phyloP scores from a whole-genome alignment of 2,113 vertebrate species.

The Picathartes gymnocephalus region DNA sequence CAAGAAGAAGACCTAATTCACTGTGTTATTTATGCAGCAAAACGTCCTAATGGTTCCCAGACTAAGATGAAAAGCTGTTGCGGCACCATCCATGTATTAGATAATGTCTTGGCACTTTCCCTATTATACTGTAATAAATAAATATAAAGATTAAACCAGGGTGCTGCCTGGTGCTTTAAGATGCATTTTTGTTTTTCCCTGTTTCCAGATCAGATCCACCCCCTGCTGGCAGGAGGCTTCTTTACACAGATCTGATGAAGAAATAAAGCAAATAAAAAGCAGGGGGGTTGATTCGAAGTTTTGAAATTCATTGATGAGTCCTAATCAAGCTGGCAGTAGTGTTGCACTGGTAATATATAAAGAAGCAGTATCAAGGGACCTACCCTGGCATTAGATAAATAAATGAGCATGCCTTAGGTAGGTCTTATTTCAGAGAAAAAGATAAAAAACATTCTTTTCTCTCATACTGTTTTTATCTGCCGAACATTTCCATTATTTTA shows the following conservation, averaged over 20 bases:
- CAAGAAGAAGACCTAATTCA: conserved; percentile 51
- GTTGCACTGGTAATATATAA: background rate
- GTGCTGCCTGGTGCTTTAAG: conserved; percentile 25
- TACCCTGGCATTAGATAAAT: background rate
- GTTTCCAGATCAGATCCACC: conserved; percentile 36
- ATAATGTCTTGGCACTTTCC: conserved; percentile 75
- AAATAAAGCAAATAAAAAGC: background rate
- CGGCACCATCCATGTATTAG: conserved; percentile 61
- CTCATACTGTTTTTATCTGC: background rate
- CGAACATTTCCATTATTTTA: conserved; percentile 19
- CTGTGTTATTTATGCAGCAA: conserved; percentile 73
- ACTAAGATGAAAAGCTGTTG: conserved; percentile 67
- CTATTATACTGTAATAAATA: conserved; percentile 69
- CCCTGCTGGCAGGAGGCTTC: conserved; percentile 48
- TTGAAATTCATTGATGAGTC: background rate
- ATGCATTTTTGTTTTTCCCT: background rate
- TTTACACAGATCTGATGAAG: background rate
- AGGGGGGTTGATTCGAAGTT: background rate
- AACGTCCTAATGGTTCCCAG: conserved; percentile 75
- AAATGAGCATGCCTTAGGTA: background rate
- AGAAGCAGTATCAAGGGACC: background rate
- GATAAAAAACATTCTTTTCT: background rate
- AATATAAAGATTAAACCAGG: conserved; percentile 57
- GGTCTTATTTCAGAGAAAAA: background rate
- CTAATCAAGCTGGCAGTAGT: background rate